These are phyloP conservation scores for Cynaeus angustus DNA, from an alignment of 2,888 invertebrate species.

Conservation along the genomic window DNA sequence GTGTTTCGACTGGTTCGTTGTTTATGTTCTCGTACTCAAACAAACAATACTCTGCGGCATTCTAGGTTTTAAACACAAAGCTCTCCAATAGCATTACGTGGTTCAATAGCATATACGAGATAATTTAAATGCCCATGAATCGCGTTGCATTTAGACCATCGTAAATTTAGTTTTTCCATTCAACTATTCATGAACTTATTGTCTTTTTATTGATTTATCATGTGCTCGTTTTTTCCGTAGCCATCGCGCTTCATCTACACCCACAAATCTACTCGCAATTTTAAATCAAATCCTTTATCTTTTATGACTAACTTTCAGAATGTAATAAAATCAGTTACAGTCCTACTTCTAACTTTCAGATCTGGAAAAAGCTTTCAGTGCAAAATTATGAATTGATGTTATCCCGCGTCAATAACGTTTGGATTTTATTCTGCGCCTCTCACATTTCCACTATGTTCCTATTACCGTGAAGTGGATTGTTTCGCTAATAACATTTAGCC, in stretches of 20 bases:
- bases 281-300: conserved; percentile 56
- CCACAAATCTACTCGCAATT: conserved; percentile 49
- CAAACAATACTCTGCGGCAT: conserved; percentile 46
- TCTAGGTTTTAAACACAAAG: conserved; percentile 50
- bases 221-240: conserved; percentile 27
- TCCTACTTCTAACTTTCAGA: conserved; percentile 53
- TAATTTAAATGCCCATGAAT: conserved; percentile 46
- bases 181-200: conserved; percentile 46
- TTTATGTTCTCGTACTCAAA: conserved; percentile 47
- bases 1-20: conserved; percentile 42
- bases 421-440: conserved; percentile 40
- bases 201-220: conserved; percentile 48
- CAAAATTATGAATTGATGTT: conserved; percentile 53
- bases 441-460: conserved; percentile 22
- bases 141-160: conserved; percentile 36
- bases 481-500: background rate
- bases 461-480: conserved; percentile 18
- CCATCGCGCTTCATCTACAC: conserved; percentile 44
- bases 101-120: conserved; percentile 46
- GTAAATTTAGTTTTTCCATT: conserved; percentile 47
- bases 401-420: conserved; percentile 47
- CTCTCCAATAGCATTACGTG: conserved; percentile 38
- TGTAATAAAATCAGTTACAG: conserved; percentile 57
- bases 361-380: conserved; percentile 52
- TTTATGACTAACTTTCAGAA: conserved; percentile 55